Evolutionary conservation across 1,140 invertebrate species (phyloP).

Genomic region (Bradysia coprophila): DNA sequence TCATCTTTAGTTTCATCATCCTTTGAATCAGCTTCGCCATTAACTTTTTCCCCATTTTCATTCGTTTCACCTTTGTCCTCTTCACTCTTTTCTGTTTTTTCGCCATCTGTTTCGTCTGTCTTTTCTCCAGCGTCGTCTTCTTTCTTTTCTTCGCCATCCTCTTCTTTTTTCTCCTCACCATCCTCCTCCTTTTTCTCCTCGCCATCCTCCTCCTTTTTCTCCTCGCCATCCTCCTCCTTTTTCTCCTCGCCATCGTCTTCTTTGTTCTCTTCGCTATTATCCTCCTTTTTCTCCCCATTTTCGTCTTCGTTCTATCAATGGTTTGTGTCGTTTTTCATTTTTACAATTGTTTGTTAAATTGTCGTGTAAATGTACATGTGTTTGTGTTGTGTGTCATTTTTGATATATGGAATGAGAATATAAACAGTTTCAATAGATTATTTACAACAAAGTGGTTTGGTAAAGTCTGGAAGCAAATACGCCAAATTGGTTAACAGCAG

Average conservation of each 20-base stretch:
- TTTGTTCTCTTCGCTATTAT: background rate
- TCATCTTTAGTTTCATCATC: background rate
- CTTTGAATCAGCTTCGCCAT: background rate
- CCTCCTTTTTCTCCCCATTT: constrained; percentile 21
- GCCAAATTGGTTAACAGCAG: too few species aligned
- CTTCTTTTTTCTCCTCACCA: background rate
- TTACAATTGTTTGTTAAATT: background rate
- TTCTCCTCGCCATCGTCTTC: background rate
- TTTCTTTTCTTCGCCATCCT: background rate
- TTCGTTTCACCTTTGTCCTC: background rate
- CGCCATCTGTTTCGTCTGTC: background rate
- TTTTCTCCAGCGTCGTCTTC: background rate
- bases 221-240: background rate
- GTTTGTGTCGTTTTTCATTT: background rate
- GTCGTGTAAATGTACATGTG: background rate
- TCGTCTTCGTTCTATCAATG: constrained; percentile 9
- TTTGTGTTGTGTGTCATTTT: background rate
- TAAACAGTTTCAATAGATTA: too few species aligned
- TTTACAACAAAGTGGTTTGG: too few species aligned
- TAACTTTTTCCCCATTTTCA: background rate
- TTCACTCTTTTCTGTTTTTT: background rate
- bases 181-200: background rate
- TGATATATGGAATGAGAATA: background rate
- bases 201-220: background rate
- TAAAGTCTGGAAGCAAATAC: too few species aligned